A percentile compares a stretch with the other conserved stretches of the same genome.
Conservation (phyloP, 1,140 invertebrate genomes). For the Drosophila oshimai region DNA sequence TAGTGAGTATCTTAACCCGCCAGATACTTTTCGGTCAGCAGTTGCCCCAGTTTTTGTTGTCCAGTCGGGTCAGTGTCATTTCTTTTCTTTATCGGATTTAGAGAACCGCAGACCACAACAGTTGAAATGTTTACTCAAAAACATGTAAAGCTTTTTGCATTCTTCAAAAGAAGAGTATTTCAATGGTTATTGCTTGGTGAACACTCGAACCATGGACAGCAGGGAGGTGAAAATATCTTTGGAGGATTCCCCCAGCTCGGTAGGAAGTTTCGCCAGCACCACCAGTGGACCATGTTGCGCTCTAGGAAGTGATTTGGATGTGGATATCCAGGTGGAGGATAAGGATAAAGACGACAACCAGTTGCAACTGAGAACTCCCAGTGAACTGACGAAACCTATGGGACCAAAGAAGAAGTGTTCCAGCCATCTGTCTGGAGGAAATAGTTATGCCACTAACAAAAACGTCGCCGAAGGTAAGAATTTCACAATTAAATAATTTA, state of each 20-base stretch:
- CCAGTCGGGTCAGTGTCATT: conserved; percentile 54
- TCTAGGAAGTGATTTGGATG: neutral
- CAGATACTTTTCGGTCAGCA: neutral
- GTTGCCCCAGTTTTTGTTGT: conserved; percentile 5
- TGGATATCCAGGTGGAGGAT: neutral
- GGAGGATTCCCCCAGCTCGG: conserved; percentile 41
- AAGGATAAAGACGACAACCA: neutral
- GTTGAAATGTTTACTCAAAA: conserved; percentile 39
- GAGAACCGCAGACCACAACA: conserved; percentile 35
- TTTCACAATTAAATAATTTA: neutral
- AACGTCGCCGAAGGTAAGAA: conserved; percentile 63
- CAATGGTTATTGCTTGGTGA: conserved; percentile 14
- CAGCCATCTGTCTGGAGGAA: conserved; percentile 30
- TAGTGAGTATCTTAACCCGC: conserved; percentile 8
- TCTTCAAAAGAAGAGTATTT: conserved; percentile 2
- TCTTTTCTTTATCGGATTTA: conserved; percentile 45
- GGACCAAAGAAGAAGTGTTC: conserved; percentile 25
- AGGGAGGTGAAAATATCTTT: conserved; percentile 27
- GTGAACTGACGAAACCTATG: neutral
- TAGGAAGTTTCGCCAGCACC: conserved; percentile 47
- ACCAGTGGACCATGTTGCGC: conserved; percentile 36
- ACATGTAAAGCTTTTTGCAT: conserved; percentile 47
- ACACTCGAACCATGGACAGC: conserved; percentile 37
- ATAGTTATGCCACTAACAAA: conserved; percentile 68
- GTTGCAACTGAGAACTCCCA: neutral